Base-by-base conservation (phyloP, 1,140 invertebrate genomes). In the Drosophila watanabei region DNA sequence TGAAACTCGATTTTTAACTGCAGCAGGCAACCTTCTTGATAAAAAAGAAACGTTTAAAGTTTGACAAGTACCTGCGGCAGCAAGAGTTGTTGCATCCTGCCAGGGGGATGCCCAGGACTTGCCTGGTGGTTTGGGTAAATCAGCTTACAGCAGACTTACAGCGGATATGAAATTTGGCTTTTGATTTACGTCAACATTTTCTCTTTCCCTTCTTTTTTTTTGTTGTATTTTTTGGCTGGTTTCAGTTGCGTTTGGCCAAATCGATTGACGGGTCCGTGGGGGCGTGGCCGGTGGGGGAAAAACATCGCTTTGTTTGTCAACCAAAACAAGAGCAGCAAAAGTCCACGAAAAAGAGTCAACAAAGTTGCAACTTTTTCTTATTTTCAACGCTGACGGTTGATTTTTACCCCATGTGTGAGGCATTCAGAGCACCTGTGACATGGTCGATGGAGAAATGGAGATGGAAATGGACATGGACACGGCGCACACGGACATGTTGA, bases 121-220 rank as follows among this genome's bases (percentile, higher is more conserved):
- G n/a, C 6, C 28, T 33, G n/a, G n/a, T n/a, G 37, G 63, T 20
- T 35, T 61, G 79, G 71, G 72, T 80, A 89, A 88, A 88, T 80
- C 82, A 89, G 86, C 86, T 89, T 89, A 90, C 87, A 90, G 82
- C 76, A 86, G 86, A 90, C 86, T 90, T 90, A 90, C 86, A 90
- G 60, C 86, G 86, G 86, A 90, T 90, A 90, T 91, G 87, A 91
- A 90, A 90, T 90, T 79, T 90, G 86, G 87, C 86, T 90, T 90
- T 90, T 90, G 86, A 90, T 90, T 90, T 90, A 90, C 86, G 87
- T 90, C 86, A 91, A 86, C 78, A 60, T 78, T 87, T 87, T 87
- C 76, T 20, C 18, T 16, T 56, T 14, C 16, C 18, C 10, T 37
- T 24, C 18, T n/a, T 18, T 7, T 1, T 11, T 5, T 18, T 32